A percentile compares a stretch with the other conserved stretches of the same genome.
phyloP scores from a whole-genome alignment of 2,113 vertebrate species.

The Sorex araneus region DNA sequence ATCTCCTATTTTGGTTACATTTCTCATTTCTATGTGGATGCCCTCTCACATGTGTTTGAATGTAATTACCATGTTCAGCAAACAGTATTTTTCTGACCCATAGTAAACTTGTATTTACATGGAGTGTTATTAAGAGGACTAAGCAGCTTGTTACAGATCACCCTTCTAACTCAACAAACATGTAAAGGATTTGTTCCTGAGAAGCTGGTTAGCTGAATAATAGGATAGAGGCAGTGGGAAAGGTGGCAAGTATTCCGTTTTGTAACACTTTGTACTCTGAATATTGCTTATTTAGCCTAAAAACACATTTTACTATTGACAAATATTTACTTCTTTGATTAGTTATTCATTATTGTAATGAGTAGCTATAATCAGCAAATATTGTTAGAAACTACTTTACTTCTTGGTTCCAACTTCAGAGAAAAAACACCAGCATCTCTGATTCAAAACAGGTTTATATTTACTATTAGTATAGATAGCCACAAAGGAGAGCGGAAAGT shows the following conservation, averaged over 20 bases:
- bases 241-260: not conserved
- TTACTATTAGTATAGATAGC: not conserved
- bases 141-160: not conserved
- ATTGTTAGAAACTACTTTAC: not conserved
- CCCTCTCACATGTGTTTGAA: not conserved
- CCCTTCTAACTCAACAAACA: not conserved
- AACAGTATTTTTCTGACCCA: too few species aligned
- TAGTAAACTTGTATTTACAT: too few species aligned
- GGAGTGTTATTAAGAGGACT: too few species aligned
- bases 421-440: not conserved
- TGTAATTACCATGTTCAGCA: too few species aligned
- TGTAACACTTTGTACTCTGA: not conserved
- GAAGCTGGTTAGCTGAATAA: not conserved
- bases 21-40: not conserved
- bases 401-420: not conserved
- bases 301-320: not conserved
- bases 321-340: not conserved
- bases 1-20: not conserved
- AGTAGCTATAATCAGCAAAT: not conserved
- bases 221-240: not conserved
- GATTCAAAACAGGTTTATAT: not conserved
- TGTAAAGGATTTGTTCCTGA: not conserved
- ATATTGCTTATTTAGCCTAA: not conserved
- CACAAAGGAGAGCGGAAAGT: not conserved
- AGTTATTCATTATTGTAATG: not conserved